Conservation (phyloP, 2,113 vertebrate genomes). For the Tinamus guttatus region DNA sequence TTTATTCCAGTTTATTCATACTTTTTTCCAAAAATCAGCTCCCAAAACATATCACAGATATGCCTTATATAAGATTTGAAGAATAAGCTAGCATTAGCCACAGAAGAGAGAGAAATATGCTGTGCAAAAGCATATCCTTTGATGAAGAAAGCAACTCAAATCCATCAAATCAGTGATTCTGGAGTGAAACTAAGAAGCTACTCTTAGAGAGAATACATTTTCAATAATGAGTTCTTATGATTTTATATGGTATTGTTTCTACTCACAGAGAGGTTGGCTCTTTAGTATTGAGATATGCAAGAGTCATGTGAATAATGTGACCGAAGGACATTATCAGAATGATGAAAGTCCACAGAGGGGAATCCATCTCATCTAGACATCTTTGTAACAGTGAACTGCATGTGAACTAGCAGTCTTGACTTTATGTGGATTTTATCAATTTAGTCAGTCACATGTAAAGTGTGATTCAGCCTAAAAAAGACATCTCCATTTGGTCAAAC, state of each 20-base stretch:
- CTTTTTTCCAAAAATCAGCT: neutral
- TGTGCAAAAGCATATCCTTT: neutral
- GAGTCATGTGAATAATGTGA: neutral
- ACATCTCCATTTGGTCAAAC: neutral
- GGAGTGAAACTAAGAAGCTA: conserved; percentile 21
- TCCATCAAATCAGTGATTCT: conserved; percentile 26
- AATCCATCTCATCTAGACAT: neutral
- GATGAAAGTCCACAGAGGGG: neutral
- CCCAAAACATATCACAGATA: neutral
- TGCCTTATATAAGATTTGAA: conserved; percentile 14
- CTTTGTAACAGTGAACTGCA: neutral
- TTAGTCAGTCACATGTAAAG: neutral
- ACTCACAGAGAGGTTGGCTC: neutral
- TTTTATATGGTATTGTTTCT: neutral
- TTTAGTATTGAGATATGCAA: neutral
- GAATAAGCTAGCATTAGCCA: conserved; percentile 20
- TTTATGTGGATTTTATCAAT: neutral
- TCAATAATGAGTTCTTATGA: neutral
- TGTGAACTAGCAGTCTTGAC: neutral
- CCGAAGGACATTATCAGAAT: neutral
- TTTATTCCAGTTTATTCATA: conserved; percentile 25
- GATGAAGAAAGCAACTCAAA: conserved; percentile 7
- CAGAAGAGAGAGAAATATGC: neutral
- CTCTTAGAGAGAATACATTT: neutral
- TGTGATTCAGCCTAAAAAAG: conserved; percentile 6